Evolutionary conservation across 2,113 vertebrate genomes (phyloP).

Genomic region (Melanerpes aurifrons): DNA sequence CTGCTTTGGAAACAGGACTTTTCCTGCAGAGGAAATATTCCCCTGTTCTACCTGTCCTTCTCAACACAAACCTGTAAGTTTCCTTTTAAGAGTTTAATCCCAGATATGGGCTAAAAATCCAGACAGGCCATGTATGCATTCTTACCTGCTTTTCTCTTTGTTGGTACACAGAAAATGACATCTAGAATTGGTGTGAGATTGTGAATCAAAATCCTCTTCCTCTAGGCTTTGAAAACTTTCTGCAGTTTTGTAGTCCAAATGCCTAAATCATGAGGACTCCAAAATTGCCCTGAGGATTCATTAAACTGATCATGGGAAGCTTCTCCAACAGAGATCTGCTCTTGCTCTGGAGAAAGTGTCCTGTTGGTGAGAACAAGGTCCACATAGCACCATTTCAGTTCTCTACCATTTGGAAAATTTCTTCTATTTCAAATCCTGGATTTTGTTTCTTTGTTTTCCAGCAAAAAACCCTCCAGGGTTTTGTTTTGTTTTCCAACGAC

Average conservation of each 20-base stretch:
- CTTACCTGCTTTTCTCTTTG: neutral
- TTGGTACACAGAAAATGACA: no score
- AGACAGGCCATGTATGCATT: neutral
- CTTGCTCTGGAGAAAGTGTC: neutral
- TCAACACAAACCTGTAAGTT: neutral
- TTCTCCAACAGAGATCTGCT: neutral
- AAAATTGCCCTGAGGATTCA: neutral
- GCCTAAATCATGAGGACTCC: neutral
- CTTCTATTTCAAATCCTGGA: no score
- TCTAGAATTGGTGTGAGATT: neutral
- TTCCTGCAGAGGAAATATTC: neutral
- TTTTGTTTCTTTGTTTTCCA: no score
- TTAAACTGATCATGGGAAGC: neutral
- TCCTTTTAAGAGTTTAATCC: neutral
- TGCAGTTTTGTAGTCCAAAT: neutral
- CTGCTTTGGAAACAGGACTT: neutral
- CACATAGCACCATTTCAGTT: no score
- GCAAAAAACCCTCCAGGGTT: no score
- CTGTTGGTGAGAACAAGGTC: no score
- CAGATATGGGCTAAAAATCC: neutral
- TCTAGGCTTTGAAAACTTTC: no score
- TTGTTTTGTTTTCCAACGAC: neutral
- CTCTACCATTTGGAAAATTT: no score
- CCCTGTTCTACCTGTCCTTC: no score
- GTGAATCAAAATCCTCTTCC: neutral